Evolutionary conservation across 2,888 invertebrate genomes (phyloP).

Genomic region (Megaustenia siamemsis): DNA sequence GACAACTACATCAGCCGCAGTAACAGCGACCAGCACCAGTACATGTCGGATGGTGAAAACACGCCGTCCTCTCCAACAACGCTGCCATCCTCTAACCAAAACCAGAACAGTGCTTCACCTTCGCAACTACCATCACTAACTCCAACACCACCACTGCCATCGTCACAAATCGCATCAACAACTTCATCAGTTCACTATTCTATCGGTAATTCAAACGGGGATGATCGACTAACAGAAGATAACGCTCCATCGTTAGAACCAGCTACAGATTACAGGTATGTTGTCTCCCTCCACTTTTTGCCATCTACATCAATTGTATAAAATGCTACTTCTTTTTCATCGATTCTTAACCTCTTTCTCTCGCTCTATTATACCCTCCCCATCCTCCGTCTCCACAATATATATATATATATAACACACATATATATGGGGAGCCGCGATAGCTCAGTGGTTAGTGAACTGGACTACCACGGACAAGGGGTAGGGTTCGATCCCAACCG

Average conservation of each 20-base stretch:
- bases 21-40: not conserved
- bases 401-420: too few relatives aligned
- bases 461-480: too few relatives aligned
- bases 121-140: not conserved
- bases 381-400: too few relatives aligned
- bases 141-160: not conserved
- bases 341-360: too few relatives aligned
- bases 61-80: not conserved
- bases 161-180: not conserved
- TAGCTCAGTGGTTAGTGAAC: too few relatives aligned
- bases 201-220: not conserved
- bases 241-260: not conserved
- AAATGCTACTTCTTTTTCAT: too few relatives aligned
- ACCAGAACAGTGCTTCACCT: not conserved
- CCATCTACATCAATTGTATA: too few relatives aligned
- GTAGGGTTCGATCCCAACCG: too few relatives aligned
- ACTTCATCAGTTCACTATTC: not conserved
- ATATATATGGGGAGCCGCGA: too few relatives aligned
- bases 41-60: not conserved
- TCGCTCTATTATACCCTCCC: too few relatives aligned
- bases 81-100: not conserved
- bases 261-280: conserved; percentile 13
- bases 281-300: too few relatives aligned
- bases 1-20: conserved; percentile 16
- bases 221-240: not conserved